phyloP scores from a whole-genome alignment of 2,888 invertebrate genomes.

The Acanthosepion esculentum region DNA sequence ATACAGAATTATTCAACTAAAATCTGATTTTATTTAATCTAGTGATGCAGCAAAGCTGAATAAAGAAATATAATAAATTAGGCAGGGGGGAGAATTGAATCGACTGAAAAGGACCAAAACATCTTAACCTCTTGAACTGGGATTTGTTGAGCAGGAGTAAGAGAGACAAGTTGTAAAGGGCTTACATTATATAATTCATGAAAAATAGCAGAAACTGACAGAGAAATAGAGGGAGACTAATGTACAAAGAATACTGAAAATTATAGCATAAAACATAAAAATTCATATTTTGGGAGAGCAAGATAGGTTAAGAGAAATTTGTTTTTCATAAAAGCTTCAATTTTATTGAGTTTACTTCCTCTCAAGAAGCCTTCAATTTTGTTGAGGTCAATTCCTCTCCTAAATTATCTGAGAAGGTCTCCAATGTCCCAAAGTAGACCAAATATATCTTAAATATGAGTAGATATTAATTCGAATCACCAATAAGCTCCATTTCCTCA shows the following conservation, averaged over 20 bases:
- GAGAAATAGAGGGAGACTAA: background rate
- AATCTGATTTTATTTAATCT: background rate
- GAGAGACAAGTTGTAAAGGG: background rate
- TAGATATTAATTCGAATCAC: background rate
- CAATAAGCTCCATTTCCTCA: background rate
- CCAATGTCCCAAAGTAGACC: background rate
- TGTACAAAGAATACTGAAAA: background rate
- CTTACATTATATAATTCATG: background rate
- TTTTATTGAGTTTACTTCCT: background rate
- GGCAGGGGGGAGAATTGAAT: conserved; percentile 33
- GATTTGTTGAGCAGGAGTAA: background rate
- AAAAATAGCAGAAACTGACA: background rate
- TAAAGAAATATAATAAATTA: too few relatives aligned
- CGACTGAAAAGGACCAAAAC: background rate
- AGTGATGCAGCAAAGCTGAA: too few relatives aligned
- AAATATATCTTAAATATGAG: background rate
- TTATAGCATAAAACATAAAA: background rate
- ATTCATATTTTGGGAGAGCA: background rate
- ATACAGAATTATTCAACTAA: background rate
- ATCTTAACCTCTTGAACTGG: background rate
- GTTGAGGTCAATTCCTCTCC: background rate
- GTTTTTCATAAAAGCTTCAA: background rate
- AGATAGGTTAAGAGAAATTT: background rate
- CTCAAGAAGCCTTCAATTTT: background rate
- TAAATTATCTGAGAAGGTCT: background rate